phyloP scores from a whole-genome alignment of 2,888 invertebrate species.

The Anoplius nigerrimus region DNA sequence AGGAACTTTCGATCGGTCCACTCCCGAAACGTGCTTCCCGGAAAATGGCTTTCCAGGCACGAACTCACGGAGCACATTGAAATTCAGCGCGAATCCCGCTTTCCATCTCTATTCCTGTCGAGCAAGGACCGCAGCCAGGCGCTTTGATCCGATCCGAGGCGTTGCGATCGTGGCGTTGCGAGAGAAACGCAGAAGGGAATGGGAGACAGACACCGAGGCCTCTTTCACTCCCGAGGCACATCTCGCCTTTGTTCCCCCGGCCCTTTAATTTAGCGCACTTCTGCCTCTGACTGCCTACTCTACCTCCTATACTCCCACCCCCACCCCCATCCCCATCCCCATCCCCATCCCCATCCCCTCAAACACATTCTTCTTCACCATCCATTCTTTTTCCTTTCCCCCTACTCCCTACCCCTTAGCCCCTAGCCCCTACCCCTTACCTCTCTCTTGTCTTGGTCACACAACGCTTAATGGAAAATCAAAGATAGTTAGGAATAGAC shows the following conservation, averaged over 20 bases:
- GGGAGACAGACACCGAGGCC: conserved; percentile 48
- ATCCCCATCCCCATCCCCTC: too few relatives aligned
- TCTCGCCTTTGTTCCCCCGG: conserved; percentile 61
- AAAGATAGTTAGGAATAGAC: too few relatives aligned
- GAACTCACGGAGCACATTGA: conserved; percentile 68
- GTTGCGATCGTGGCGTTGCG: conserved; percentile 15
- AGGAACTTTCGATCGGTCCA: background rate
- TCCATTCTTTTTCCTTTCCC: too few relatives aligned
- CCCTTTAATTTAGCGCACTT: conserved; percentile 57
- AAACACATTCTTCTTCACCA: too few relatives aligned
- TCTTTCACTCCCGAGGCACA: conserved; percentile 66
- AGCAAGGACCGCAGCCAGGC: conserved; percentile 45
- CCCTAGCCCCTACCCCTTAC: too few relatives aligned
- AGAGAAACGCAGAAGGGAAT: background rate
- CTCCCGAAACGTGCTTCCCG: conserved; percentile 2
- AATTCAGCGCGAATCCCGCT: conserved; percentile 72
- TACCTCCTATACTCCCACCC: too few relatives aligned
- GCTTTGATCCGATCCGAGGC: conserved; percentile 56
- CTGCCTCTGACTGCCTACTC: background rate
- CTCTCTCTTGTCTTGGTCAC: too few relatives aligned
- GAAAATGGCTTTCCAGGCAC: conserved; percentile 69
- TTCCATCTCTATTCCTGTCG: conserved; percentile 73
- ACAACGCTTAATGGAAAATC: too few relatives aligned
- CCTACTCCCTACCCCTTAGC: too few relatives aligned
- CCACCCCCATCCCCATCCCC: too few relatives aligned